Evolutionary conservation across 2,888 invertebrate genomes (phyloP).

Genomic region (Rhingia rostrata): DNA sequence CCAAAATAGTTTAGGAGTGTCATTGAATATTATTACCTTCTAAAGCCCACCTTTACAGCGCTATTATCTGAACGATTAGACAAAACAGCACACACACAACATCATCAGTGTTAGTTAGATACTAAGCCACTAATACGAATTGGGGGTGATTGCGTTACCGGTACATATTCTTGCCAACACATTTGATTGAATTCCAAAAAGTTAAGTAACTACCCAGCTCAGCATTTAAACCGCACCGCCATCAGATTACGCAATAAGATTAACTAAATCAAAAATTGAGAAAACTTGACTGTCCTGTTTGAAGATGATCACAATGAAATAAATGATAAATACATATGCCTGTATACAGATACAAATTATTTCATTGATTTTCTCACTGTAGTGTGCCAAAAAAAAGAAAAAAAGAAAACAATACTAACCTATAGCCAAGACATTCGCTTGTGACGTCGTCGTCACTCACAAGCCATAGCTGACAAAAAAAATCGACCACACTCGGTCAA

Average conservation of each 20-base stretch:
- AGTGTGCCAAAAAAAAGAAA: conserved; percentile 31
- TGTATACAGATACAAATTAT: conserved; percentile 17
- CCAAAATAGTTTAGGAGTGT: too few relatives aligned
- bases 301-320: conserved; percentile 23
- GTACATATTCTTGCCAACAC: too few relatives aligned
- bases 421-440: background rate
- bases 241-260: conserved; percentile 33
- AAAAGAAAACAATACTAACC: conserved; percentile 20
- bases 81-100: too few relatives aligned
- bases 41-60: too few relatives aligned
- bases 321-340: background rate
- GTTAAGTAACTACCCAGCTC: conserved; percentile 7
- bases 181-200: too few relatives aligned
- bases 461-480: conserved; percentile 39
- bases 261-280: conserved; percentile 8
- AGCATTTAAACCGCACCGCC: conserved; percentile 5
- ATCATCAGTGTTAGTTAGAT: too few relatives aligned
- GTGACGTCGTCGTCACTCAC: conserved; percentile 21
- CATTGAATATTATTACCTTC: too few relatives aligned
- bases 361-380: conserved; percentile 37
- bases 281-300: conserved; percentile 53
- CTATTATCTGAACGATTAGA: too few relatives aligned
- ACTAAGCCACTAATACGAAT: too few relatives aligned
- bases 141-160: too few relatives aligned
- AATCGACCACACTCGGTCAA: conserved; percentile 47